phyloP scores from a whole-genome alignment of 2,113 vertebrate genomes.

The Mormyrus iriodes region DNA sequence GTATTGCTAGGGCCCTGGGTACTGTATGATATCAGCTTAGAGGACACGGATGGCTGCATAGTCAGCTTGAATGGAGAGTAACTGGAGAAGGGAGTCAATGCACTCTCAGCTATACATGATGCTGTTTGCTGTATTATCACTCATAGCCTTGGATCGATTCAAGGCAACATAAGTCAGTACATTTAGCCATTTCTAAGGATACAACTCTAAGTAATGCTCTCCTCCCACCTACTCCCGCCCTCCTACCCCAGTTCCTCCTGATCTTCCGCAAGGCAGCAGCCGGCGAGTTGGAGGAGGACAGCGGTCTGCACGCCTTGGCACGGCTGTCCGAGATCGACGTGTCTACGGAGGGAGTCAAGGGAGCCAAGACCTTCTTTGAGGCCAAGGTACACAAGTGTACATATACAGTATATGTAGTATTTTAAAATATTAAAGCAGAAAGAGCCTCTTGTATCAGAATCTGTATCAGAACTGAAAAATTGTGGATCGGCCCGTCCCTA shows the following conservation, averaged over 20 bases:
- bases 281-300: slow-evolving; percentile 85
- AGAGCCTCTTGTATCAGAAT: no score
- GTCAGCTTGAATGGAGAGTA: background rate
- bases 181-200: background rate
- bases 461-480: no score
- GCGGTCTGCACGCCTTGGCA: slow-evolving; percentile 76
- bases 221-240: background rate
- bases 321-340: slow-evolving; percentile 89
- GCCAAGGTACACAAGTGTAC: no score
- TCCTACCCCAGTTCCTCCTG: slow-evolving; percentile 75
- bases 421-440: no score
- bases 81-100: background rate
- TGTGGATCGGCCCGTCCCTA: no score
- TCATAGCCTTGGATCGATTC: background rate
- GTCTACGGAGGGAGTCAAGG: slow-evolving; percentile 86
- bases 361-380: slow-evolving; percentile 91
- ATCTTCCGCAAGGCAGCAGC: slow-evolving; percentile 91
- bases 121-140: background rate
- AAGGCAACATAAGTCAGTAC: background rate
- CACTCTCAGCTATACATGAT: background rate
- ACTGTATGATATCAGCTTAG: background rate
- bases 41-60: background rate
- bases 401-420: no score
- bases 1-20: background rate
- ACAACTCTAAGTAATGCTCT: background rate